Percentiles rank a stretch among this genome's conserved stretches.
Conservation (phyloP, 2,113 vertebrate genomes). For the Myrmecophaga tridactyla region DNA sequence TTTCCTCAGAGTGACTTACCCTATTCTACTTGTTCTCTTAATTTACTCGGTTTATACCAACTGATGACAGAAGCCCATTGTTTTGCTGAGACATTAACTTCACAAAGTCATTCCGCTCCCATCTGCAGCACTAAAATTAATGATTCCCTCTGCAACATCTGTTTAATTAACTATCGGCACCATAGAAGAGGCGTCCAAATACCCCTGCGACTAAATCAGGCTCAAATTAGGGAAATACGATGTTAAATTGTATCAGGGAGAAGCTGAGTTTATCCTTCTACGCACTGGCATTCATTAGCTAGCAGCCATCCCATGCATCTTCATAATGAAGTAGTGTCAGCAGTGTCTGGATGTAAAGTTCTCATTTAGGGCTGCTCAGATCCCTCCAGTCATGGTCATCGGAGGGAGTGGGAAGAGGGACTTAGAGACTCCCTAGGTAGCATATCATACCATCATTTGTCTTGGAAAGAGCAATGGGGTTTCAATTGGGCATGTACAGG, state of each 20-base stretch:
- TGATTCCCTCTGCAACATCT: slow-evolving; percentile 90
- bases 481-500: neutral
- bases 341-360: slow-evolving; percentile 71
- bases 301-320: slow-evolving; percentile 83
- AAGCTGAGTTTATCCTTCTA: slow-evolving; percentile 85
- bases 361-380: slow-evolving; percentile 74
- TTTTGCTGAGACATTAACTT: slow-evolving; percentile 91
- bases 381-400: slow-evolving; percentile 47
- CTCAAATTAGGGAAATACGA: slow-evolving; percentile 88
- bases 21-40: slow-evolving; percentile 85
- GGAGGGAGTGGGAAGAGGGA: neutral
- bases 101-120: slow-evolving; percentile 88
- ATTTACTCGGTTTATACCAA: slow-evolving; percentile 88
- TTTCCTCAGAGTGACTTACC: slow-evolving; percentile 75
- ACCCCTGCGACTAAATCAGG: slow-evolving; percentile 88
- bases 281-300: slow-evolving; percentile 84
- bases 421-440: neutral
- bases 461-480: neutral
- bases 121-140: slow-evolving; percentile 90
- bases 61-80: slow-evolving; percentile 89
- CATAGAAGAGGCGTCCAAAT: slow-evolving; percentile 87
- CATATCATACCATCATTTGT: neutral
- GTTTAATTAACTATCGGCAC: slow-evolving; percentile 90
- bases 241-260: slow-evolving; percentile 87
- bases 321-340: slow-evolving; percentile 82